Base-by-base conservation (phyloP, 1,140 invertebrate species). In the Araneus ventricosus region DNA sequence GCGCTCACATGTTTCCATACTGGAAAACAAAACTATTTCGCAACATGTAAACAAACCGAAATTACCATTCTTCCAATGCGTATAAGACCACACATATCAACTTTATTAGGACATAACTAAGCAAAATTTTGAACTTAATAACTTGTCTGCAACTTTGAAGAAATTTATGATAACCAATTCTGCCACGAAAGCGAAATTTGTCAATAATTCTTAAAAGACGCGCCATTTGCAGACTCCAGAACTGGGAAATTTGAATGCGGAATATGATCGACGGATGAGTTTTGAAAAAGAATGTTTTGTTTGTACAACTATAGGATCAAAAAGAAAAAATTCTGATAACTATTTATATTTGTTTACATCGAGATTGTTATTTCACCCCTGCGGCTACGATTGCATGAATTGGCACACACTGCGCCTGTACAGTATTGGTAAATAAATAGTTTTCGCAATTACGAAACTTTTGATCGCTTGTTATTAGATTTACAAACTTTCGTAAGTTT, bases 161-260 rank as follows among this genome's bases (percentile, higher is more conserved):
- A 10, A 7, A 24, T 63, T 39, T 2, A 79, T 70, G 20, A 4
- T 22, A 30, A 39, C 17, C 70, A 84, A 84, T 45, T 63, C 24
- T 92, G 91, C 91, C 91, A 92, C 91, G 92, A 82, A 84, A 39
- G 87, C 92, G 10, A 34, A 89, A 93, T 89, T 84, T 39, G 39
- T 37, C 70, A 61, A n/a, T 37, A 61, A 61, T 93, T 93, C 92
- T 93, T 89, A 59, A 93, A 93, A 67, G 92, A 93, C 92, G 92
- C 92, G 92, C 92, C 92, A 93, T 93, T 93, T 89, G 87, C 87
- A 93, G 63, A 67, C n/a, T 37, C 20, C n/a, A 89, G 61, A 57
- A 89, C 92, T 34, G 92, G 92, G 92, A 93, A 93, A 93, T 93
- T 93, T 93, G 92, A 93, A 93, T 79, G 61, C 30, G 82, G 84